Conservation (phyloP, 2,888 invertebrate species). For the Drosophila paracracens region DNA sequence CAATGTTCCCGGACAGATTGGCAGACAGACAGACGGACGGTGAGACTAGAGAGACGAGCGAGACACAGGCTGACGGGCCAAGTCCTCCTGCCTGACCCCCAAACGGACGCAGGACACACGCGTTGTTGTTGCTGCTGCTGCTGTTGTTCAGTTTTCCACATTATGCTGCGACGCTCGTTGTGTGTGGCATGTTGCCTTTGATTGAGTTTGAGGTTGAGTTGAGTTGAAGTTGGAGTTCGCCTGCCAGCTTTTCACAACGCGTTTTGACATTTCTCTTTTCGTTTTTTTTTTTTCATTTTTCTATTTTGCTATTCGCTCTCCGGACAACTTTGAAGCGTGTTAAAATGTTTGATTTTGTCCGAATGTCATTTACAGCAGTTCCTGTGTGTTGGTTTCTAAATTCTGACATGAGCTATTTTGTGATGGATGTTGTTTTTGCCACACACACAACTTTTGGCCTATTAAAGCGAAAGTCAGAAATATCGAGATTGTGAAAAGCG, state of each 20-base stretch:
- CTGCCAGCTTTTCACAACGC: slow-evolving; percentile 70
- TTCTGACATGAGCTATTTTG: slow-evolving; percentile 42
- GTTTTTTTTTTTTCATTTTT: neutral
- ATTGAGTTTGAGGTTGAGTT: slow-evolving; percentile 61
- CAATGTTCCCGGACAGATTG: slow-evolving; percentile 74
- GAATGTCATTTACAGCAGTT: slow-evolving; percentile 80
- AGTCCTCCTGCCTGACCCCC: slow-evolving; percentile 69
- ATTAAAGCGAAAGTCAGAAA: neutral
- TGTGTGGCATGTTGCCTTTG: slow-evolving; percentile 69
- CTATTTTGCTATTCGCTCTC: slow-evolving; percentile 41
- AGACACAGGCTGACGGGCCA: slow-evolving; percentile 36
- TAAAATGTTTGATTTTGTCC: slow-evolving; percentile 79
- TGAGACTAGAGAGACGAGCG: slow-evolving; percentile 28
- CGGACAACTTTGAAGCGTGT: slow-evolving; percentile 76
- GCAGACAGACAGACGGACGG: slow-evolving; percentile 40
- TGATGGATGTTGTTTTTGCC: slow-evolving; percentile 54
- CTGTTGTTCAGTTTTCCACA: slow-evolving; percentile 65
- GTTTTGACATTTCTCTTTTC: slow-evolving; percentile 69
- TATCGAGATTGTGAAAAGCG: neutral
- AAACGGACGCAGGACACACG: slow-evolving; percentile 71
- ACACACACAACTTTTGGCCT: slow-evolving; percentile 7
- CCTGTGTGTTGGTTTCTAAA: slow-evolving; percentile 31
- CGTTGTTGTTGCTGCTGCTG: slow-evolving; percentile 49
- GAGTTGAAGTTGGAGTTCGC: slow-evolving; percentile 33
- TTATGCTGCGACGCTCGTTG: slow-evolving; percentile 67